These are phyloP conservation scores for Myotis findleyi DNA, from an alignment of 2,797 vertebrate genomes.

Conservation along the genomic window DNA sequence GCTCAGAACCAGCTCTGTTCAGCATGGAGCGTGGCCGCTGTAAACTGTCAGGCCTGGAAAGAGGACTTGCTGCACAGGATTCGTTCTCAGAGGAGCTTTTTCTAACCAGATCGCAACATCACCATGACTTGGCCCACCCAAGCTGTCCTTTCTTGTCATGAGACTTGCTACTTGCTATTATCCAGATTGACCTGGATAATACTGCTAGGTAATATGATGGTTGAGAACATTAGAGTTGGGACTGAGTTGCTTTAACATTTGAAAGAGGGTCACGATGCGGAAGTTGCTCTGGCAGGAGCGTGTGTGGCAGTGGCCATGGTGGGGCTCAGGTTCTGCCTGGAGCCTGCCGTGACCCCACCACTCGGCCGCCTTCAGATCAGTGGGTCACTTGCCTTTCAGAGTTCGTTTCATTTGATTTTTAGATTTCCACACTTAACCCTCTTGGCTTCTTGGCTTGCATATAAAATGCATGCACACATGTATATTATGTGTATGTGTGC, in stretches of 20 bases:
- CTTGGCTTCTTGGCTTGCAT: not conserved
- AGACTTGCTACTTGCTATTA: not conserved
- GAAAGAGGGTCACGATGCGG: not conserved
- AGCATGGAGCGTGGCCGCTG: not conserved
- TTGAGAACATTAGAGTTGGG: not conserved
- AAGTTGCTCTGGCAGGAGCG: not conserved
- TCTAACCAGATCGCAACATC: not conserved
- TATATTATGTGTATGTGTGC: not conserved
- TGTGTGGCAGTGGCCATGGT: not conserved
- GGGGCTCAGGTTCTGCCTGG: not conserved
- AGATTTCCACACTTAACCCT: constrained; percentile 26
- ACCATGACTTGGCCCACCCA: not conserved
- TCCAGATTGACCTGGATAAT: not conserved
- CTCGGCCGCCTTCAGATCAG: not conserved
- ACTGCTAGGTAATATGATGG: not conserved
- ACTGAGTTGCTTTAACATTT: not conserved
- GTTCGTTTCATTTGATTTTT: constrained; percentile 28
- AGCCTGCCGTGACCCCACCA: not conserved
- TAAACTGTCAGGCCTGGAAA: not conserved
- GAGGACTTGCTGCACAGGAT: not conserved
- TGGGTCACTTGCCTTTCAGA: not conserved
- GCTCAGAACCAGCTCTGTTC: not conserved
- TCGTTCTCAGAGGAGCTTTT: not conserved
- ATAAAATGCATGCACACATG: not conserved
- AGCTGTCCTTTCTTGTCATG: constrained; percentile 17